Evolutionary conservation across 2,888 invertebrate genomes (phyloP).

Genomic region (Cephalotes varians): DNA sequence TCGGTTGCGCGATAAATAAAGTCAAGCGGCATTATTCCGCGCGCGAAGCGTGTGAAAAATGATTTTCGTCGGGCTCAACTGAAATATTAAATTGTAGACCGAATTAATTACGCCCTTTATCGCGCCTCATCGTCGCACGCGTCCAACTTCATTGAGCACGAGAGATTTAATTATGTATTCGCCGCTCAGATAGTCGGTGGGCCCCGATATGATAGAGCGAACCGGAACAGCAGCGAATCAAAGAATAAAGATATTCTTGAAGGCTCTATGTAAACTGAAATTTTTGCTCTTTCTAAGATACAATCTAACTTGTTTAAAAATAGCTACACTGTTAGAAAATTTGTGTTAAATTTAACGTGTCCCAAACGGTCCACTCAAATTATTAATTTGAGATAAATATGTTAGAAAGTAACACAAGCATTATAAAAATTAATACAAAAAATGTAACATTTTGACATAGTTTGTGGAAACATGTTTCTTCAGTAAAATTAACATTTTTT

Average conservation of each 20-base stretch:
- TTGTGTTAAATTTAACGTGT: too few relatives aligned
- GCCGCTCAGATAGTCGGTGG: background rate
- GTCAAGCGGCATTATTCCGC: conserved; percentile 36
- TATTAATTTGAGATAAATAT: too few relatives aligned
- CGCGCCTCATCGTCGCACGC: background rate
- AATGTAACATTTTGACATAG: too few relatives aligned
- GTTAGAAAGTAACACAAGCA: too few relatives aligned
- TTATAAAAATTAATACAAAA: too few relatives aligned
- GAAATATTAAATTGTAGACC: conserved; percentile 41
- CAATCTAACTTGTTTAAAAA: too few relatives aligned
- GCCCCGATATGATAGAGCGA: background rate
- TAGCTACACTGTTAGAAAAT: too few relatives aligned
- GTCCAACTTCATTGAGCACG: conserved; percentile 8
- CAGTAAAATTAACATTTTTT: too few relatives aligned
- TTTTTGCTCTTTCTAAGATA: too few relatives aligned
- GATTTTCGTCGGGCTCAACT: conserved; percentile 23
- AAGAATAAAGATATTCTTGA: background rate
- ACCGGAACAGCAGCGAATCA: background rate
- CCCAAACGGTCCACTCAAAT: too few relatives aligned
- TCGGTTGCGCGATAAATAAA: conserved; percentile 37
- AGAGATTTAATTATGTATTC: conserved; percentile 38
- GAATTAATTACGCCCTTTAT: conserved; percentile 39
- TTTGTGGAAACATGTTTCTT: too few relatives aligned
- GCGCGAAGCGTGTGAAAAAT: conserved; percentile 37
- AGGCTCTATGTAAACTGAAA: too few relatives aligned